phyloP scores from a whole-genome alignment of 2,888 invertebrate genomes.

The Athalia circularis region DNA sequence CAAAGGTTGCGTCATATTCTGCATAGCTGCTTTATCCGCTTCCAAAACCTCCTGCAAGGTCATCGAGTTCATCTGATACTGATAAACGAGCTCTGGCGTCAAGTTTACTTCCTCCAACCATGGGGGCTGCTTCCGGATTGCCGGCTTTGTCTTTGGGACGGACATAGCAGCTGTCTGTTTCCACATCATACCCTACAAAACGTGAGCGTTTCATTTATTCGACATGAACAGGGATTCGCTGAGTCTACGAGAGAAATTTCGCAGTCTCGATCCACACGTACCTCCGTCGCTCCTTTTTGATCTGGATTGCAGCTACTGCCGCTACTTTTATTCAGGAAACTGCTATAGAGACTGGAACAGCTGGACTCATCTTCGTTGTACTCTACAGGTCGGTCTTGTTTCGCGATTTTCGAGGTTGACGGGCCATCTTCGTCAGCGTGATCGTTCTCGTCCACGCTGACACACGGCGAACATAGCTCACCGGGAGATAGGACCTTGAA shows the following conservation, averaged over 20 bases:
- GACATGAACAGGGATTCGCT: neutral
- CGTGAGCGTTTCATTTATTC: neutral
- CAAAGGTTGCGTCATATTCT: constrained; percentile 78
- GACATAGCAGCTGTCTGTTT: constrained; percentile 8
- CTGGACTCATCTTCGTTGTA: constrained; percentile 65
- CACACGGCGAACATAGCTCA: constrained; percentile 60
- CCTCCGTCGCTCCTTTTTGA: constrained; percentile 50
- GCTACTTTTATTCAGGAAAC: constrained; percentile 68
- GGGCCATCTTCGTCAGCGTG: constrained; percentile 55
- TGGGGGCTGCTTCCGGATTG: constrained; percentile 76
- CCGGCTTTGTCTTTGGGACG: constrained; percentile 42
- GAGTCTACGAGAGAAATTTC: constrained; percentile 33
- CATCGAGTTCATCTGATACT: constrained; percentile 80
- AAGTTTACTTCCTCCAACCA: constrained; percentile 82
- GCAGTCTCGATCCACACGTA: constrained; percentile 18
- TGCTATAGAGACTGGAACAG: constrained; percentile 70
- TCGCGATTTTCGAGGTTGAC: constrained; percentile 48
- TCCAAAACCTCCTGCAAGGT: constrained; percentile 79
- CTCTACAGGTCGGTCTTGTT: constrained; percentile 53
- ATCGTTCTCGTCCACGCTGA: constrained; percentile 63
- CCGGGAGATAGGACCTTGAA: constrained; percentile 62
- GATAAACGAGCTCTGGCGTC: constrained; percentile 82
- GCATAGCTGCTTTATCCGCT: constrained; percentile 78
- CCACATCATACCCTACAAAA: constrained; percentile 2
- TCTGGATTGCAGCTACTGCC: constrained; percentile 62